A percentile compares a stretch with the other conserved stretches of the same genome.
These are phyloP conservation scores for Seriola quinqueradiata DNA, from an alignment of 2,113 vertebrate species.

Conservation along the genomic window DNA sequence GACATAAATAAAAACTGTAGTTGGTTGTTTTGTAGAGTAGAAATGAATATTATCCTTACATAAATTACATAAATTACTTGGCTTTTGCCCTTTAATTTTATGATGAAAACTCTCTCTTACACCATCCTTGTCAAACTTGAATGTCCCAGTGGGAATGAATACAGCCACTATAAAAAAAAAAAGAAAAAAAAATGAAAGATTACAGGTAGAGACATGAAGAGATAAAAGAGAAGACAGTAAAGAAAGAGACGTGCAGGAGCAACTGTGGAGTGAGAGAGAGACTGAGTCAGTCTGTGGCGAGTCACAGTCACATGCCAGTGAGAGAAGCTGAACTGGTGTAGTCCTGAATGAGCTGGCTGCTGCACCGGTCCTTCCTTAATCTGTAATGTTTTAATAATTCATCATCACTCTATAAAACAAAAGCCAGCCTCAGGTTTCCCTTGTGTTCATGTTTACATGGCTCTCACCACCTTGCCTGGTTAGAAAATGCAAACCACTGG, in stretches of 20 bases:
- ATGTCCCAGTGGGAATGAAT: not conserved
- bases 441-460: not conserved
- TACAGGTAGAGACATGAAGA: not conserved
- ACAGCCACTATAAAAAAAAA: not conserved
- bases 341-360: conserved; percentile 22
- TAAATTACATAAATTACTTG: not conserved
- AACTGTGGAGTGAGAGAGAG: not conserved
- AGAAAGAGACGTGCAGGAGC: not conserved
- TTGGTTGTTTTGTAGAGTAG: not conserved
- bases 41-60: not conserved
- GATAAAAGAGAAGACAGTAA: not conserved
- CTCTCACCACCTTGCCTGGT: not conserved
- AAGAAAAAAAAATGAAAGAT: not conserved
- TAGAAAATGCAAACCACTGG: not conserved
- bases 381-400: conserved; percentile 37
- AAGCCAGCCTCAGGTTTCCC: conserved; percentile 21
- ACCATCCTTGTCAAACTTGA: not conserved
- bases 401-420: conserved; percentile 23
- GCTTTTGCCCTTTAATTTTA: not conserved
- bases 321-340: conserved; percentile 34
- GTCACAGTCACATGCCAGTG: conserved; percentile 47
- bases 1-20: not conserved
- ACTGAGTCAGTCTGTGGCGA: not conserved
- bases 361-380: not conserved
- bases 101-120: no score